Conservation (phyloP, 2,113 vertebrate species). For the Indicator indicator region DNA sequence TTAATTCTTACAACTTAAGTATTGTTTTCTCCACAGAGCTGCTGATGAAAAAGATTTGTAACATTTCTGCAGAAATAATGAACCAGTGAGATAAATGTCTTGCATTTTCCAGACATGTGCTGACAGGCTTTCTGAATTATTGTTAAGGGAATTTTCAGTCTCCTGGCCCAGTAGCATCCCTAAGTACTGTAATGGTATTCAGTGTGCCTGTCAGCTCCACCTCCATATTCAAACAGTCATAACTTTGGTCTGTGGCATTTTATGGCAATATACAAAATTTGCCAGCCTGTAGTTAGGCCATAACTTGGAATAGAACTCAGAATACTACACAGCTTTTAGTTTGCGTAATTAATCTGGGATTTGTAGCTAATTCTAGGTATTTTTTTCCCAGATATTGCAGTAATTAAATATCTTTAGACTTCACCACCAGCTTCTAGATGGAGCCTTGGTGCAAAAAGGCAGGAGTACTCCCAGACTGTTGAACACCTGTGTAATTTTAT, state of each 20-base stretch:
- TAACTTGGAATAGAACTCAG: background rate
- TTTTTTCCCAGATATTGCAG: background rate
- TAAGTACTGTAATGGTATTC: background rate
- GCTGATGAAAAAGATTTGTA: background rate
- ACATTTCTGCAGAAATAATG: background rate
- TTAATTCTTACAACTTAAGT: conserved; percentile 29
- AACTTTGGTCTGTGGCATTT: background rate
- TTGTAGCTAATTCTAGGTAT: background rate
- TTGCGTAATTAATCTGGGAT: background rate
- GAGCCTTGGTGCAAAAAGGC: background rate
- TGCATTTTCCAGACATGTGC: background rate
- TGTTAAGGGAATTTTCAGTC: background rate
- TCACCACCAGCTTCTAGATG: background rate
- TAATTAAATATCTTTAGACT: background rate
- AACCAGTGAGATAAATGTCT: background rate
- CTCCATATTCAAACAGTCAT: fast-evolving
- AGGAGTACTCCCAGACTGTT: background rate
- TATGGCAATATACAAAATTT: background rate
- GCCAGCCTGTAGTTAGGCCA: background rate
- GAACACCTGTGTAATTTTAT: background rate
- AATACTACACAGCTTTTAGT: background rate
- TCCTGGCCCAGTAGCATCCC: background rate
- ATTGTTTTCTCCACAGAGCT: background rate
- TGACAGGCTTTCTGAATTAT: background rate
- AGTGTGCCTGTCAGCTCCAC: background rate